Percentiles rank a stretch among this genome's conserved stretches.
These are phyloP conservation scores for Drosophila guanche DNA, from an alignment of 1,140 invertebrate genomes.

Conservation along the genomic window DNA sequence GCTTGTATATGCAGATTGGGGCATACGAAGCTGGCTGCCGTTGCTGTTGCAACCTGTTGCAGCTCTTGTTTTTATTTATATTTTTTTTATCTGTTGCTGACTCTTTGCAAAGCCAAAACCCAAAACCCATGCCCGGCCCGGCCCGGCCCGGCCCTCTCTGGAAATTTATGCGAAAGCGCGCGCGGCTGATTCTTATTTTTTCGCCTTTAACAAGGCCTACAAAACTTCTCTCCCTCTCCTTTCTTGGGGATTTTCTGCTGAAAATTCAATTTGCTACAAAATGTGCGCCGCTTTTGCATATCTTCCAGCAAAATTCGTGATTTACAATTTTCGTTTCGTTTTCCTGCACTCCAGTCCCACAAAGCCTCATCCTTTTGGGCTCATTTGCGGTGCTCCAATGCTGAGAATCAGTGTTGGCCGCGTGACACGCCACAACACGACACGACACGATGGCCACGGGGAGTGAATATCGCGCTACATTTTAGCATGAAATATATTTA, in stretches of 20 bases:
- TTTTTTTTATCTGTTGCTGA: conserved; percentile 54
- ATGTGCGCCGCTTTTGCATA: conserved; percentile 82
- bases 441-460: too few species aligned
- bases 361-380: conserved; percentile 52
- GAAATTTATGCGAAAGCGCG: conserved; percentile 82
- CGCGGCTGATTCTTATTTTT: conserved; percentile 79
- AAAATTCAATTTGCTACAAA: conserved; percentile 83
- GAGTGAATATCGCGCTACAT: background rate
- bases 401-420: conserved; percentile 2
- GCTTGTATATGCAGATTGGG: conserved; percentile 83
- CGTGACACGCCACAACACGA: conserved; percentile 23
- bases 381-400: conserved; percentile 51
- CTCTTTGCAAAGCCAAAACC: conserved; percentile 15
- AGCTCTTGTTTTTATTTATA: conserved; percentile 56
- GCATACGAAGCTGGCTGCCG: conserved; percentile 45
- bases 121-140: background rate
- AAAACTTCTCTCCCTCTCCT: conserved; percentile 20
- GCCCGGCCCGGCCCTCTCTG: conserved; percentile 10
- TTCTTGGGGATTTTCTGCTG: conserved; percentile 65
- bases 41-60: conserved; percentile 50
- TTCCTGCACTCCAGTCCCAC: conserved; percentile 53
- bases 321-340: conserved; percentile 82
- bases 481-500: background rate
- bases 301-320: conserved; percentile 82
- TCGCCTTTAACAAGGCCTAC: conserved; percentile 78